Evolutionary conservation across 2,888 invertebrate species (phyloP).

Genomic region (Aphidoletes aphidimyza): DNA sequence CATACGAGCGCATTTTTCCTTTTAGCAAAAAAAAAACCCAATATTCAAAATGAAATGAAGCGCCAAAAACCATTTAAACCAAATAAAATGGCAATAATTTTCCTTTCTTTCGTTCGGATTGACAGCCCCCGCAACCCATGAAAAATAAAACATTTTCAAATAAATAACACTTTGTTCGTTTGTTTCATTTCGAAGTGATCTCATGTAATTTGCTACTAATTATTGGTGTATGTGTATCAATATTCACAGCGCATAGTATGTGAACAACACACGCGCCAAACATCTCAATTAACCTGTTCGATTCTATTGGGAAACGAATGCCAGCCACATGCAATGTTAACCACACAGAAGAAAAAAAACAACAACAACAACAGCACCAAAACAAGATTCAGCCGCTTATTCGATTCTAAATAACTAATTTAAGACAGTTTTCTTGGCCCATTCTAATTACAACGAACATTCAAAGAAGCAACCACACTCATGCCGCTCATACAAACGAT

Average conservation of each 20-base stretch:
- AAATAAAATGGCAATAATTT: slow-evolving; percentile 6
- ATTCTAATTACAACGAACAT: slow-evolving; percentile 5
- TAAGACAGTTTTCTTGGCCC: slow-evolving; percentile 50
- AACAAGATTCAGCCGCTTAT: not conserved
- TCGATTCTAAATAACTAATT: slow-evolving; percentile 52
- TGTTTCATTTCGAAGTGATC: slow-evolving; percentile 8
- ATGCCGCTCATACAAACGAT: slow-evolving; percentile 27
- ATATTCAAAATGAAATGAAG: slow-evolving; percentile 46
- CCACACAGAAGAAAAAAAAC: no score
- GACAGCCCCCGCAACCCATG: not conserved
- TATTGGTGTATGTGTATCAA: slow-evolving; percentile 52
- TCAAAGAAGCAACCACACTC: slow-evolving; percentile 23
- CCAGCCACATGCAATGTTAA: not conserved
- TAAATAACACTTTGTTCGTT: slow-evolving; percentile 1
- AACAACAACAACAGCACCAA: not conserved
- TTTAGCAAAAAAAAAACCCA: not conserved
- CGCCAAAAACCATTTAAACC: not conserved
- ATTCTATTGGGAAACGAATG: slow-evolving; percentile 18
- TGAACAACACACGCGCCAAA: slow-evolving; percentile 10
- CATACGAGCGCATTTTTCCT: not conserved
- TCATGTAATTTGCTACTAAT: slow-evolving; percentile 50
- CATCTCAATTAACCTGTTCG: slow-evolving; percentile 52
- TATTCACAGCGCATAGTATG: slow-evolving; percentile 24
- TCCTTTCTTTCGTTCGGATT: not conserved
- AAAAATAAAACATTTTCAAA: slow-evolving; percentile 49